These are phyloP conservation scores for Rhagonycha lutea DNA, from an alignment of 2,888 invertebrate species.

Conservation along the genomic window DNA sequence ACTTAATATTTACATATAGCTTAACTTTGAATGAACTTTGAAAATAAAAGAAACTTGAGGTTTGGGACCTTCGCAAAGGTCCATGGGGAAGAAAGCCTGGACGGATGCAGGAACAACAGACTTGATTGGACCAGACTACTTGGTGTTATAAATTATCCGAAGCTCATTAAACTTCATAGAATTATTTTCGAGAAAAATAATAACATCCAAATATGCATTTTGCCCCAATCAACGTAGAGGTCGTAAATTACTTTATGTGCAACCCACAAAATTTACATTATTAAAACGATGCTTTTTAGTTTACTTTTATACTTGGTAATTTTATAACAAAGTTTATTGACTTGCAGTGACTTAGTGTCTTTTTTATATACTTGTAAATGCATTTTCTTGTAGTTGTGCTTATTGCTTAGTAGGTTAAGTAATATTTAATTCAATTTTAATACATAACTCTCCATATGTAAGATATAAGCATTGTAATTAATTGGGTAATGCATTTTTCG, in stretches of 20 bases:
- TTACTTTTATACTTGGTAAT: neutral
- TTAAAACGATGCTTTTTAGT: neutral
- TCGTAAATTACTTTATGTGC: neutral
- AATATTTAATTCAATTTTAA: neutral
- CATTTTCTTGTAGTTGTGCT: neutral
- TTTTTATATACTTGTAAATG: neutral
- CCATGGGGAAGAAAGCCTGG: neutral
- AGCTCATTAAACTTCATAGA: neutral
- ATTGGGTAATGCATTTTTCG: neutral
- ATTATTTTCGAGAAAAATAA: neutral
- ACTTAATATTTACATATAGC: neutral
- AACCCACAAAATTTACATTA: neutral
- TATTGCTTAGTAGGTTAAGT: neutral
- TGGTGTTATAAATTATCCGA: neutral
- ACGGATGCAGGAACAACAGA: neutral
- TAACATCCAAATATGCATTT: neutral
- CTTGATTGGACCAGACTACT: neutral
- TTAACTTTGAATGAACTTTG: neutral
- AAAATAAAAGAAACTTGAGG: neutral
- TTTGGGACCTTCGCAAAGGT: too few relatives aligned
- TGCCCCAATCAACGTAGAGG: neutral
- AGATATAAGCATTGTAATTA: neutral
- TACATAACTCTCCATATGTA: neutral
- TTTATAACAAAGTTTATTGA: neutral
- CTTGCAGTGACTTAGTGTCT: neutral